These are phyloP conservation scores for Rhodinocichla rosea DNA, from an alignment of 2,113 vertebrate species.

Conservation along the genomic window DNA sequence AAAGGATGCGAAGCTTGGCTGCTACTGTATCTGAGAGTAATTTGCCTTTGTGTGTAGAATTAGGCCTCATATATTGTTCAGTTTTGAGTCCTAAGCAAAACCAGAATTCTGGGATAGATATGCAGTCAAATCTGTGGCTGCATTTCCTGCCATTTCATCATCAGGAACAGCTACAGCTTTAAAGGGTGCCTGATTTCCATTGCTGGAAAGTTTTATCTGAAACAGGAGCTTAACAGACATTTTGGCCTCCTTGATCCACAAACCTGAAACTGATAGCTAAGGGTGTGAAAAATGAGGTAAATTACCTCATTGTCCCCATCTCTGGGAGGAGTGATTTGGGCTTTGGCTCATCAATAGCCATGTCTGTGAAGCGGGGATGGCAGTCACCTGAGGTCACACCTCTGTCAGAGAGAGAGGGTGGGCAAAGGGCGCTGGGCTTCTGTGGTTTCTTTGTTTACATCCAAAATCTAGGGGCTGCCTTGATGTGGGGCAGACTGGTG, in stretches of 20 bases:
- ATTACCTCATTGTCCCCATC: background rate
- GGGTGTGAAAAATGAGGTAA: background rate
- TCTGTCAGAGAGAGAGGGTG: background rate
- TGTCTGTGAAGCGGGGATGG: fast-evolving
- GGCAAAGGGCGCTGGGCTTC: background rate
- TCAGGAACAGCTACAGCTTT: background rate
- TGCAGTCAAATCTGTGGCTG: fast-evolving
- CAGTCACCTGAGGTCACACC: background rate
- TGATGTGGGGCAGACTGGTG: background rate
- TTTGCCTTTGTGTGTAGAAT: background rate
- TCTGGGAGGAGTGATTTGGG: background rate
- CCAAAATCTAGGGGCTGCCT: background rate
- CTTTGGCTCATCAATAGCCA: background rate
- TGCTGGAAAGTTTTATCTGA: background rate
- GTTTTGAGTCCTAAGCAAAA: background rate
- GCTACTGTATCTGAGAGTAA: background rate
- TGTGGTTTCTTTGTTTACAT: background rate
- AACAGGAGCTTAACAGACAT: background rate
- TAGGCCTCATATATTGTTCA: background rate
- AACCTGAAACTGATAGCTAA: background rate
- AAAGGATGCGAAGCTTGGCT: background rate
- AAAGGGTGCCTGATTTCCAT: background rate
- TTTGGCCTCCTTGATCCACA: background rate
- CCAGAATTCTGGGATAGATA: background rate
- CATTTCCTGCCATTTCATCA: background rate